These are phyloP conservation scores for Peromyscus polionotus DNA, from an alignment of 2,113 vertebrate species.

Conservation along the genomic window DNA sequence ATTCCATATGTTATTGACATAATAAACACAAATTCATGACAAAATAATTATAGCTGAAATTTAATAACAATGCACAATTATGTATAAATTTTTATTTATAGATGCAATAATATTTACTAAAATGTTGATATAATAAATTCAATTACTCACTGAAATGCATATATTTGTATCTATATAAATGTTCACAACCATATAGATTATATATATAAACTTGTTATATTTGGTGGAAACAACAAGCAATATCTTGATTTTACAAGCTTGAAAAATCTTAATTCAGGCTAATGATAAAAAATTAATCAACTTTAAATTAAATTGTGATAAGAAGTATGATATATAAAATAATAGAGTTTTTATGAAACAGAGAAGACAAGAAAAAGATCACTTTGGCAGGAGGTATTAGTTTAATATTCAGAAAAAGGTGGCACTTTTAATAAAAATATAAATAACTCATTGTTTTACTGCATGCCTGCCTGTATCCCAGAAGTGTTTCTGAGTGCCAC, in stretches of 20 bases:
- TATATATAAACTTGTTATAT: background rate
- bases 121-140: background rate
- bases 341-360: background rate
- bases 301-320: background rate
- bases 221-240: background rate
- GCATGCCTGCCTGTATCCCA: background rate
- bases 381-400: background rate
- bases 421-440: background rate
- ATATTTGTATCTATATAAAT: background rate
- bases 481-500: background rate
- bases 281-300: background rate
- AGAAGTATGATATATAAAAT: background rate
- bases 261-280: background rate
- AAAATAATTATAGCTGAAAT: background rate
- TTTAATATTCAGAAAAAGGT: background rate
- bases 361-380: background rate
- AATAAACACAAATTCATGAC: background rate
- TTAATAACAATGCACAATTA: background rate
- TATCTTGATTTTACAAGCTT: background rate
- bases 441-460: background rate
- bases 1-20: background rate
- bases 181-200: background rate
- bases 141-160: background rate
- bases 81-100: background rate
- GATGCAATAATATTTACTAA: background rate